Conservation (phyloP, 2,888 invertebrate species). For the Catocala fraxini region DNA sequence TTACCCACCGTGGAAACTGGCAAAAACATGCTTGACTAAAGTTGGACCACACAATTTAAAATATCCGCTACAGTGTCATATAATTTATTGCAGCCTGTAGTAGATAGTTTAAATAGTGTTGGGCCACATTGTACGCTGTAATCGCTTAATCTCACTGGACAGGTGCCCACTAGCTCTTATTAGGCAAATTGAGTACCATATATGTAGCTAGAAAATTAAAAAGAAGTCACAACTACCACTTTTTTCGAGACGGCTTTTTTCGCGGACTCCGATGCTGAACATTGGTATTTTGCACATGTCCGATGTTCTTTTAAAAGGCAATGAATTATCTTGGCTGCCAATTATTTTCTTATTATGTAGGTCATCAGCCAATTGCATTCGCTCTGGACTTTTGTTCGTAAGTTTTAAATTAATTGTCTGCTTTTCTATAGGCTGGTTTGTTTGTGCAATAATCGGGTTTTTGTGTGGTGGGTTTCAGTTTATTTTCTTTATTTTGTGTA, state of each 20-base stretch:
- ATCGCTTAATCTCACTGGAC: conserved; percentile 69
- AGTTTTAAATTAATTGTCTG: conserved; percentile 18
- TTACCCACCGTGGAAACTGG: conserved; percentile 43
- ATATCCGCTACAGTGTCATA: conserved; percentile 61
- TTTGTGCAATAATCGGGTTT: too few relatives aligned
- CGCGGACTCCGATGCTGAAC: conserved; percentile 32
- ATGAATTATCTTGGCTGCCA: conserved; percentile 49
- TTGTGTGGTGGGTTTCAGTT: too few relatives aligned
- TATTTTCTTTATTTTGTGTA: too few relatives aligned
- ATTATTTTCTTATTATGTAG: conserved; percentile 46
- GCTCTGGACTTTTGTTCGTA: conserved; percentile 18
- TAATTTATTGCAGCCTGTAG: conserved; percentile 61
- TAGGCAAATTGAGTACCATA: conserved; percentile 60
- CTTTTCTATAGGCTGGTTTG: conserved; percentile 1
- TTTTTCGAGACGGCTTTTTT: conserved; percentile 38
- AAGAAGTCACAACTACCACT: conserved; percentile 25
- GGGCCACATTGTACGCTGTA: conserved; percentile 50
- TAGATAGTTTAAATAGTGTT: too few relatives aligned
- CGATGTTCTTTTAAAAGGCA: conserved; percentile 51
- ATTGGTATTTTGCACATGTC: conserved; percentile 60
- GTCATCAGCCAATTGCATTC: conserved; percentile 43
- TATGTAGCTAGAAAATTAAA: conserved; percentile 47
- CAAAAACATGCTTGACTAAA: conserved; percentile 65
- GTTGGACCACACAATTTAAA: conserved; percentile 56
- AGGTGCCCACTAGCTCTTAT: conserved; percentile 60